Conservation (phyloP, 1,140 invertebrate species). For the Halesus radiatus region DNA sequence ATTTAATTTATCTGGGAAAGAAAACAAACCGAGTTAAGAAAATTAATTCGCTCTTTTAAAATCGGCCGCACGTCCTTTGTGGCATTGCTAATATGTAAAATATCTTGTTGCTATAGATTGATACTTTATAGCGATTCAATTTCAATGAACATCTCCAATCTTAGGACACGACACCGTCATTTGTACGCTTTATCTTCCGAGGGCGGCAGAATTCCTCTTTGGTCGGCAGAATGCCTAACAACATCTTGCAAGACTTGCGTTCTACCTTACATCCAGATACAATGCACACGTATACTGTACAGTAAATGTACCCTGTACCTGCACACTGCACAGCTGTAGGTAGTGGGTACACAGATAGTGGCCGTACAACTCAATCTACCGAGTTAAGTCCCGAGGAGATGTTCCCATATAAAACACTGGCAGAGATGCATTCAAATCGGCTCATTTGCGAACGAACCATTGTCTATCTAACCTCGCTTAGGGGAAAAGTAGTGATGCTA, state of each 20-base stretch:
- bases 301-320: not conserved
- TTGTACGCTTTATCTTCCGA: constrained; percentile 44
- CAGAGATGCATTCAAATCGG: constrained; percentile 55
- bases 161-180: constrained; percentile 46
- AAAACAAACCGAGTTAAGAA: not conserved
- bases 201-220: constrained; percentile 34
- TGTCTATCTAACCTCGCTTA: constrained; percentile 13
- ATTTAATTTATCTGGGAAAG: too few relatives aligned
- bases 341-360: not conserved
- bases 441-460: constrained; percentile 50
- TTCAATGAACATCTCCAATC: constrained; percentile 46
- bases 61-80: not conserved
- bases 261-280: constrained; percentile 22
- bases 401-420: constrained; percentile 52
- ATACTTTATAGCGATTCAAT: constrained; percentile 32
- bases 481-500: not conserved
- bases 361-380: constrained; percentile 51
- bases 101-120: constrained; percentile 32
- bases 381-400: constrained; percentile 41
- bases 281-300: not conserved
- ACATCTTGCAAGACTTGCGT: constrained; percentile 16
- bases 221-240: constrained; percentile 40
- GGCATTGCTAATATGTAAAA: not conserved
- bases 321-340: not conserved
- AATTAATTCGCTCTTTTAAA: not conserved